Evolutionary conservation across 2,888 invertebrate genomes (phyloP).

Genomic region (Apamea crenata): DNA sequence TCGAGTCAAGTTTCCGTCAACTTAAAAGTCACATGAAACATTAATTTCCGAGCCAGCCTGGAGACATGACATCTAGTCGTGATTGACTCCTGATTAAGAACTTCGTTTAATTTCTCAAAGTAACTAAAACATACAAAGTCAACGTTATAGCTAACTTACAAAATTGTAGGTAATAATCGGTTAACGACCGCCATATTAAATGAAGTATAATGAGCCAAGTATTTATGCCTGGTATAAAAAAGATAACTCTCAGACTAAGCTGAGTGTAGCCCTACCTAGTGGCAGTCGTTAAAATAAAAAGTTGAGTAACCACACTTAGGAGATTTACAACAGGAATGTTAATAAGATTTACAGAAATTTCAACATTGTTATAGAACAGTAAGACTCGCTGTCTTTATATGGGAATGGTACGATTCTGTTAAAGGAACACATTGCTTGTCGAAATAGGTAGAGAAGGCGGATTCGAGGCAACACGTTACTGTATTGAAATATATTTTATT

Average conservation of each 20-base stretch:
- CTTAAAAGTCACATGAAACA: constrained; percentile 17
- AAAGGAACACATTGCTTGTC: constrained; percentile 19
- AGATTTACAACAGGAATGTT: constrained; percentile 8
- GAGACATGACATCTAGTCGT: background rate
- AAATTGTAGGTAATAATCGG: constrained; percentile 29
- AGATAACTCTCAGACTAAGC: constrained; percentile 16
- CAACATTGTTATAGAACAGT: background rate
- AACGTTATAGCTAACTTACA: constrained; percentile 13
- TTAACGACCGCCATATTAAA: constrained; percentile 17
- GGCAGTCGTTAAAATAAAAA: constrained; percentile 37
- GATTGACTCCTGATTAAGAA: constrained; percentile 26
- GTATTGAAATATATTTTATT: constrained; percentile 44
- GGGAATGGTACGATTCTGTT: constrained; percentile 1
- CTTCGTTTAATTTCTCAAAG: constrained; percentile 20
- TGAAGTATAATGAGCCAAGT: constrained; percentile 36
- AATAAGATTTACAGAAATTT: background rate
- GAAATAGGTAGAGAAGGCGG: background rate
- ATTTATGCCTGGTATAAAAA: constrained; percentile 34
- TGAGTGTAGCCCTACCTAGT: constrained; percentile 29
- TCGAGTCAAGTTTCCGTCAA: background rate
- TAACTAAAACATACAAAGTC: constrained; percentile 44
- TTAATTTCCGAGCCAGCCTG: constrained; percentile 9
- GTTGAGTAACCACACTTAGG: constrained; percentile 33
- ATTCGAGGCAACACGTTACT: background rate
- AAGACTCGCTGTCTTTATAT: background rate